These are phyloP conservation scores for Drosophila recens DNA, from an alignment of 2,888 invertebrate species.

Conservation along the genomic window DNA sequence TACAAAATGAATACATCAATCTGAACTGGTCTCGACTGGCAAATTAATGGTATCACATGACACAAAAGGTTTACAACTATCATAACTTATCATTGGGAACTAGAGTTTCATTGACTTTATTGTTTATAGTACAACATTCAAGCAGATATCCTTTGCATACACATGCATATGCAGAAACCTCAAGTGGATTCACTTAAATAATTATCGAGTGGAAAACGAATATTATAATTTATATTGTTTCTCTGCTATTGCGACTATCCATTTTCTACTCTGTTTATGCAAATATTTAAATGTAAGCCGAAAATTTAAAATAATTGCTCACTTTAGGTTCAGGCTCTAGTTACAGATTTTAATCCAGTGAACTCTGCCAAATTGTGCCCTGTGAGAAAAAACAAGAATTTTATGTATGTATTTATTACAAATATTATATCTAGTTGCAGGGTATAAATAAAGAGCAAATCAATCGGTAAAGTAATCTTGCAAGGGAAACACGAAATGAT, in stretches of 20 bases:
- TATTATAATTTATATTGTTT: not conserved
- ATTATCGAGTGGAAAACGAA: not conserved
- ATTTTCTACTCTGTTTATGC: not conserved
- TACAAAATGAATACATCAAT: constrained; percentile 44
- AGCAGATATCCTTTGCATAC: not conserved
- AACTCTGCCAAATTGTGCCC: not conserved
- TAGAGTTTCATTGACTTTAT: constrained; percentile 18
- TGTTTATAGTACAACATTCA: constrained; percentile 17
- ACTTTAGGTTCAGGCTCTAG: not conserved
- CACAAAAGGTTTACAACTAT: constrained; percentile 15
- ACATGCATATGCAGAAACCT: not conserved
- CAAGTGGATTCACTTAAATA: not conserved
- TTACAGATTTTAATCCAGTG: not conserved
- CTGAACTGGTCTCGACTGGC: not conserved
- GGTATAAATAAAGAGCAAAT: not conserved
- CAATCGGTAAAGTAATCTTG: not conserved
- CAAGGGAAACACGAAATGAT: constrained; percentile 24
- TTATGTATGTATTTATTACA: too few species aligned
- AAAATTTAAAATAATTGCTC: constrained; percentile 7
- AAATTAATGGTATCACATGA: constrained; percentile 22
- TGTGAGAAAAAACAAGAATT: too few species aligned
- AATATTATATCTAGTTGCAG: not conserved
- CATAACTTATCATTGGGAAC: constrained; percentile 2
- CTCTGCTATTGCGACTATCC: not conserved
- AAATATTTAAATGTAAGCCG: not conserved